Base-by-base conservation (phyloP, 2,888 invertebrate genomes). In the Sericinus montela region DNA sequence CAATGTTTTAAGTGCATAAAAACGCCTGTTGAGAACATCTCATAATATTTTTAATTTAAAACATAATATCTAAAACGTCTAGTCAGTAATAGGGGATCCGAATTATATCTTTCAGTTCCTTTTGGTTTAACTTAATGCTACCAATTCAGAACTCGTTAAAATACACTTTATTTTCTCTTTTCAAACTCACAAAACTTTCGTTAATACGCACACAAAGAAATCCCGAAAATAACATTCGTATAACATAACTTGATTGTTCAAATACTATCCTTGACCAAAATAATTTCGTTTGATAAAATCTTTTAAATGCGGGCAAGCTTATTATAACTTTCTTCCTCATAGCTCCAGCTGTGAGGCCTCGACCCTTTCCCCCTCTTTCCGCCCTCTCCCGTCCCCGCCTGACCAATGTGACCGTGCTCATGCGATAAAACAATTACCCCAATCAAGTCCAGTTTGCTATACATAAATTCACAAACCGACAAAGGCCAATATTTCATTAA, bases 401-500 rank as follows among this genome's bases (percentile, higher is more conserved):
- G 72, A 68, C 75, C 74, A 72, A 56, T 67, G 72, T 69, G 64
- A 67, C 72, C 63, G 68, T 68, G 69, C 79, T 80, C 87, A 88
- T 87, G 87, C 87, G 82, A 88, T 87, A 86, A 88, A 88, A 87
- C 85, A 88, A 88, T 87, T 86, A 87, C 83, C 75, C 69, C 75
- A 72, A 71, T 74, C 71, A 76, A 82, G 69, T 75, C 67, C 69
- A 68, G 74, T 73, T 74, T 60, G 66, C 55, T 67, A 67, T 74
- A 76, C 64, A 65, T 70, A 72, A 72, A 69, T 68, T 67, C 57
- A 60, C 63, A 68, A 66, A 63, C 65, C 62, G 63, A 66, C 71
- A 32, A 68, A 71, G 38, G 11, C 45, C 30, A 45, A 41, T 51
- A 57, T 54, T 59, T 56, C 54, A 53, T 51, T 55, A 45, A 32